A percentile compares a stretch with the other conserved stretches of the same genome.
These are phyloP conservation scores for Spilarctia lutea DNA, from an alignment of 2,888 invertebrate species.

Conservation along the genomic window DNA sequence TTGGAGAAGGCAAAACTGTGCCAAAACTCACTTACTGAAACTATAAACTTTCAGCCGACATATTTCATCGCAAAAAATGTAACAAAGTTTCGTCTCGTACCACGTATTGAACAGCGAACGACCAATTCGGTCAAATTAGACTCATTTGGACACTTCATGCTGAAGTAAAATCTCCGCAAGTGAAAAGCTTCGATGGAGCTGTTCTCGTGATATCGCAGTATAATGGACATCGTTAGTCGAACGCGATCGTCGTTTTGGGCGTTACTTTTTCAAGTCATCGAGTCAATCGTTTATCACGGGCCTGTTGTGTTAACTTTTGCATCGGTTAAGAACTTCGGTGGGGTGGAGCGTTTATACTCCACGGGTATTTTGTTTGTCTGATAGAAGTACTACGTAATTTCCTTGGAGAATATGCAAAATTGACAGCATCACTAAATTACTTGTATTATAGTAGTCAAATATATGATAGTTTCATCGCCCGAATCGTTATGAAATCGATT, in stretches of 20 bases:
- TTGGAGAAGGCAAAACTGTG: slow-evolving; percentile 8
- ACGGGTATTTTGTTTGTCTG: not conserved
- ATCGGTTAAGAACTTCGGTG: slow-evolving; percentile 56
- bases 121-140: slow-evolving; percentile 68
- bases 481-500: too few relatives aligned
- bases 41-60: slow-evolving; percentile 6
- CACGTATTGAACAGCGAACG: slow-evolving; percentile 45
- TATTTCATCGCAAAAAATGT: slow-evolving; percentile 23
- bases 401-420: not conserved
- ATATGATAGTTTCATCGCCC: not conserved
- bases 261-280: slow-evolving; percentile 86
- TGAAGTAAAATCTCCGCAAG: slow-evolving; percentile 58
- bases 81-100: slow-evolving; percentile 39
- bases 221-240: slow-evolving; percentile 83
- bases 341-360: slow-evolving; percentile 52
- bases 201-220: slow-evolving; percentile 68
- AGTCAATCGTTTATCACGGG: slow-evolving; percentile 86
- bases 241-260: slow-evolving; percentile 77
- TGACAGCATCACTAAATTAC: not conserved
- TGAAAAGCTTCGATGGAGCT: slow-evolving; percentile 63
- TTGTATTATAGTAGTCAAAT: not conserved
- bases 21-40: slow-evolving; percentile 7
- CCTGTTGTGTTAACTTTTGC: slow-evolving; percentile 84
- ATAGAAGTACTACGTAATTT: not conserved
- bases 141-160: slow-evolving; percentile 60